phyloP scores from a whole-genome alignment of 2,888 invertebrate genomes.

The Cephus sareptanus region DNA sequence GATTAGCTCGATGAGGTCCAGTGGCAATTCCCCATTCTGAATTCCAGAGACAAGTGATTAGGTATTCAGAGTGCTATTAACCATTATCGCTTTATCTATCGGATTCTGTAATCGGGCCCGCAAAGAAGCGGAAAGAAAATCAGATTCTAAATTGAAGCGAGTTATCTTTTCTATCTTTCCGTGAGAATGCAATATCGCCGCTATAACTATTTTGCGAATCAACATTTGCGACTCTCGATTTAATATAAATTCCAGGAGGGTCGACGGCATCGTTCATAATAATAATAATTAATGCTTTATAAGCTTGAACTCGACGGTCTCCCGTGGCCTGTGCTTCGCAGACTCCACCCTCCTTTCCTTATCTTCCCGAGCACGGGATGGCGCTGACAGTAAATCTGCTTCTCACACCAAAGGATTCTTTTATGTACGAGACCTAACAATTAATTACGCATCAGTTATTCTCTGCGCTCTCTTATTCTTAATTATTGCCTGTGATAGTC shows the following conservation, averaged over 20 bases:
- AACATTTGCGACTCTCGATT: neutral
- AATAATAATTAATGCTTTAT: slow-evolving; percentile 27
- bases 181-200: neutral
- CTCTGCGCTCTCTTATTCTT: too few species aligned
- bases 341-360: neutral
- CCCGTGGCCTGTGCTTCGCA: neutral
- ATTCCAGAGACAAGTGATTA: slow-evolving; percentile 26
- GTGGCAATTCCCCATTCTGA: neutral
- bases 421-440: too few species aligned
- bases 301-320: neutral
- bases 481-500: too few species aligned
- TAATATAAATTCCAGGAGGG: slow-evolving; percentile 25
- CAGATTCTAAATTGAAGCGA: neutral
- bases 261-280: slow-evolving; percentile 25
- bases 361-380: too few species aligned
- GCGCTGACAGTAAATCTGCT: too few species aligned
- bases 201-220: too few species aligned
- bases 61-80: slow-evolving; percentile 19
- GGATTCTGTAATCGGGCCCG: too few species aligned
- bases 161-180: neutral
- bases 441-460: too few species aligned
- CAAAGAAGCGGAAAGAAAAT: neutral
- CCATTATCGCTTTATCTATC: too few species aligned
- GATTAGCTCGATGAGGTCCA: slow-evolving; percentile 34
- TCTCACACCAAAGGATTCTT: too few species aligned